Percentiles rank a stretch among this genome's conserved stretches.
phyloP scores from a whole-genome alignment of 2,888 invertebrate species.

The Dynastes tityus region DNA sequence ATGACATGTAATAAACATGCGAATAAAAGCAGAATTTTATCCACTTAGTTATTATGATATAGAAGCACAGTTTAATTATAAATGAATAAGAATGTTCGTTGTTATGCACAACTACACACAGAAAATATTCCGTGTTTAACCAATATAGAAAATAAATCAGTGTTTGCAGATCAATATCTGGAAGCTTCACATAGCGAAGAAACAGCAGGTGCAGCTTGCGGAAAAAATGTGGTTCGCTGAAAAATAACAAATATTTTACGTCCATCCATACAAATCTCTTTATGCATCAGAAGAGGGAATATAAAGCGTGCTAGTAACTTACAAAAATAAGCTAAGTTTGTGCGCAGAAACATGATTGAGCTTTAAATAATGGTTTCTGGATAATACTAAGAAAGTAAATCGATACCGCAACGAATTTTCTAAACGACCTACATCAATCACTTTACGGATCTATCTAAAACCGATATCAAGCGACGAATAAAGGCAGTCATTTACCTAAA shows the following conservation, averaged over 20 bases:
- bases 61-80: no score
- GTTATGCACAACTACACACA: not conserved
- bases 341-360: conserved; percentile 36
- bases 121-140: no score
- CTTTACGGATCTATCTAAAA: conserved; percentile 35
- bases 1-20: no score
- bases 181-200: no score
- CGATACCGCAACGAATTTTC: conserved; percentile 37
- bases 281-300: not conserved
- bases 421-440: conserved; percentile 49
- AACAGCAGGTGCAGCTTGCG: no score
- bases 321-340: conserved; percentile 11
- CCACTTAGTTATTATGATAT: no score
- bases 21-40: no score
- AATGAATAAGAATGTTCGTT: no score
- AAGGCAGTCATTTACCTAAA: conserved; percentile 39
- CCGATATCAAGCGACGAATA: conserved; percentile 43
- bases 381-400: conserved; percentile 33
- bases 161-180: no score
- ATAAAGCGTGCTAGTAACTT: not conserved
- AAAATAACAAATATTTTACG: no score
- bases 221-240: no score
- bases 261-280: not conserved
- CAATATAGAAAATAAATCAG: no score
- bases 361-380: conserved; percentile 41